Base-by-base conservation (phyloP, 2,888 invertebrate species). In the Cosmia pyralina region DNA sequence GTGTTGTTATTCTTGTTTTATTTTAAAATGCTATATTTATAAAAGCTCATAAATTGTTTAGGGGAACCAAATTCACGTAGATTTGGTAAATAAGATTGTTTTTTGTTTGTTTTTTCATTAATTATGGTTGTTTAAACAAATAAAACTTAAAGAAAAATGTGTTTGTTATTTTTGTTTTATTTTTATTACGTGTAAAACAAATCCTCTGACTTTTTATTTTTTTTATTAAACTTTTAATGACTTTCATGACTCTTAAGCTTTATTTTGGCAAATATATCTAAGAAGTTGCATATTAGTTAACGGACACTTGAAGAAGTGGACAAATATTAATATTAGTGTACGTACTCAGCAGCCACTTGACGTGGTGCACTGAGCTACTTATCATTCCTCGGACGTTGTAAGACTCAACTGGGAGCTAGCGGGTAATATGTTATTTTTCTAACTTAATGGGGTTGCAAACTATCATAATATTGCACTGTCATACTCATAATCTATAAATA, bases 351-450 rank as follows among this genome's bases (percentile, higher is more conserved):
- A 67, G n/a, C 46, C 63, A 19, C 55, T 64, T 57, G 58, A 55
- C 41, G 44, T 19, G 46, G 48, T 79, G 75, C 69, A 66, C 69
- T 48, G 22, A 72, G 69, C 59, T 78, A 78, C 74, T 87, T 87
- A 75, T 72, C 67, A 76, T 83, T 75, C 72, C 59, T n/a, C 13
- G 55, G 59, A 60, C 71, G 75, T 71, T 75, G 68, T 57, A 68
- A 62, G 67, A 72, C 68, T 75, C 83, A 75, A 74, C 81, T 69
- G 84, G 75, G 68, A 81, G 65, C 50, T 41, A 60, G n/a, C 41
- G 70, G 41, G 68, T 71, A 74, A 79, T 81, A 74, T 69, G 68
- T 77, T 69, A 82, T 77, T 72, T 74, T 70, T 48, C 44, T 46
- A 62, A 81, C 67, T 74, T 58, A 65, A 79, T 69, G 55, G 64